Conservation (phyloP, 1,140 invertebrate species). For the Parasteatoda tepidariorum region DNA sequence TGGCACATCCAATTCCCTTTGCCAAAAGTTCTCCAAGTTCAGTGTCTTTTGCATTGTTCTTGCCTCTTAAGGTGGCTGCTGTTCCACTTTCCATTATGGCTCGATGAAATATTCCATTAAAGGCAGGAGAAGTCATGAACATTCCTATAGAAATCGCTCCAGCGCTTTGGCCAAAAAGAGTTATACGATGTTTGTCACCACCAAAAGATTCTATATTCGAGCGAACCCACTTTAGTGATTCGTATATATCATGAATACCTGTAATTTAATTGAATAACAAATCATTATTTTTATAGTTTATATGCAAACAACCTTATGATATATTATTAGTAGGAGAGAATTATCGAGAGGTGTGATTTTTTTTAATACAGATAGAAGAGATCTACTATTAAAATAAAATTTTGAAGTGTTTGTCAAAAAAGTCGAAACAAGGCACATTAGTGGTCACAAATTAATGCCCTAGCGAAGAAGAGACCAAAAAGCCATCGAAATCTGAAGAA, state of each 20-base stretch:
- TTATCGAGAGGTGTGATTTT: too few relatives aligned
- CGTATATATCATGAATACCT: constrained; percentile 20
- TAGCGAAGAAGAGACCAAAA: too few relatives aligned
- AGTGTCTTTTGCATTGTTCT: neutral
- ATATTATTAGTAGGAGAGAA: too few relatives aligned
- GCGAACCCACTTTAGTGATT: constrained; percentile 68
- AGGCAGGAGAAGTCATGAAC: constrained; percentile 67
- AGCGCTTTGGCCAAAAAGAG: constrained; percentile 71
- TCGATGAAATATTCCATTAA: constrained; percentile 61
- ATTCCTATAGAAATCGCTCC: constrained; percentile 66
- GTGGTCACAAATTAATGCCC: too few relatives aligned
- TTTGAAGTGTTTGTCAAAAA: too few relatives aligned
- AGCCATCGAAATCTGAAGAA: too few relatives aligned
- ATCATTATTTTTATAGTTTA: neutral
- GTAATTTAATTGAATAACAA: neutral
- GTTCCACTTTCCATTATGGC: constrained; percentile 68
- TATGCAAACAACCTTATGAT: neutral
- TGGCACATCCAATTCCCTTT: neutral
- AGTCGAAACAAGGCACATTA: too few relatives aligned
- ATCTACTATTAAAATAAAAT: too few relatives aligned
- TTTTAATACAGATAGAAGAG: too few relatives aligned
- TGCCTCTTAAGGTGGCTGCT: neutral
- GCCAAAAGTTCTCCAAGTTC: neutral
- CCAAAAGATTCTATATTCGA: constrained; percentile 67
- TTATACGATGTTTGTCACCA: constrained; percentile 67